These are phyloP conservation scores for Jacana jacana DNA, from an alignment of 2,113 vertebrate genomes.

Conservation along the genomic window DNA sequence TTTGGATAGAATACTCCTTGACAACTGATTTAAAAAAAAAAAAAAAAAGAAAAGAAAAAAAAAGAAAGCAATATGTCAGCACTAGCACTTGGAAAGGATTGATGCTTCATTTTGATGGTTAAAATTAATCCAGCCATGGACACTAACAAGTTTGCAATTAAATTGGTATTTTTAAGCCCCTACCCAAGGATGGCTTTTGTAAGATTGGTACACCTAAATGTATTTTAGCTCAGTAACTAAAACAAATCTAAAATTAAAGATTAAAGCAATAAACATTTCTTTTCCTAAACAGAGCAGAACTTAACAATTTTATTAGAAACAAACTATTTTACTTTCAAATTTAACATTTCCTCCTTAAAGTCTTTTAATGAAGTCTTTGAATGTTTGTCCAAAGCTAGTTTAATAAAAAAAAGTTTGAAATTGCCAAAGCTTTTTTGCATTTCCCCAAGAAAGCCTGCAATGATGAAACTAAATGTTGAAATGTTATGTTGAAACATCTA, in stretches of 20 bases:
- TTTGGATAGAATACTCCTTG: not conserved
- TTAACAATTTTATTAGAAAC: fast-evolving
- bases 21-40: not conserved
- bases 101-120: not conserved
- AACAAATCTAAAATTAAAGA: not conserved
- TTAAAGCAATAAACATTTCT: not conserved
- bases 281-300: not conserved
- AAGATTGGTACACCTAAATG: not conserved
- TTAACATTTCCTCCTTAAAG: not conserved
- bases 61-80: not conserved
- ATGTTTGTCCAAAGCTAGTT: not conserved
- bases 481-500: not conserved
- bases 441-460: not conserved
- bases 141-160: not conserved
- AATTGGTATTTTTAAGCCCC: not conserved
- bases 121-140: not conserved
- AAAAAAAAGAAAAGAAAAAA: not conserved
- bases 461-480: not conserved
- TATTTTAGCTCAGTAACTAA: not conserved
- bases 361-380: not conserved
- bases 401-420: not conserved
- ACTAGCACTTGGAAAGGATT: not conserved
- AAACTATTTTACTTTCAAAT: not conserved
- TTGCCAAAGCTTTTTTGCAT: not conserved
- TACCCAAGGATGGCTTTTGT: not conserved